Conservation (phyloP, 2,888 invertebrate species). For the Spisula solida region DNA sequence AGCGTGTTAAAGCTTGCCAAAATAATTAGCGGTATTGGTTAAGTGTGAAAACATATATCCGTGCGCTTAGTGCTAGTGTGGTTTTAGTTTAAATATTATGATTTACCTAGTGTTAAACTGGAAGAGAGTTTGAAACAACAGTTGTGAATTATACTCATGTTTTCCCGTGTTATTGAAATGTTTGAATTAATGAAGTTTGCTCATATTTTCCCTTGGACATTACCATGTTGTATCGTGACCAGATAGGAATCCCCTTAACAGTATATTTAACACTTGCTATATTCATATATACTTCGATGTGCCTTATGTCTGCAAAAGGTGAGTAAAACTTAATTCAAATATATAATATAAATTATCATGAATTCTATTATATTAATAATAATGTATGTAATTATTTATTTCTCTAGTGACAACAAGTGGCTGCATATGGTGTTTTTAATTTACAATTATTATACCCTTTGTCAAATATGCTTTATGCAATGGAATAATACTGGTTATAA, state of each 20-base stretch:
- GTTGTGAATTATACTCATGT: slow-evolving; percentile 6
- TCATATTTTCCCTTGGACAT: not conserved
- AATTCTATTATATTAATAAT: not conserved
- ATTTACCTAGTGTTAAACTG: not conserved
- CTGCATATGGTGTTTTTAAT: not conserved
- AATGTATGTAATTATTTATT: not conserved
- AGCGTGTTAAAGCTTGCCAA: not conserved
- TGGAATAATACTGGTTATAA: not conserved
- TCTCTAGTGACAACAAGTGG: not conserved
- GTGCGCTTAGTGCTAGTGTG: not conserved
- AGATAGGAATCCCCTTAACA: not conserved
- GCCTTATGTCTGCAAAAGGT: slow-evolving; percentile 21
- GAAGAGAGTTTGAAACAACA: not conserved
- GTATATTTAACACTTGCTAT: slow-evolving; percentile 2
- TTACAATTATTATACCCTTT: not conserved
- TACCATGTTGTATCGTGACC: slow-evolving; percentile 10
- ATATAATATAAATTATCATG: no score
- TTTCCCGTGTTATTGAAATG: slow-evolving; percentile 8
- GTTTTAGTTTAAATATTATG: not conserved
- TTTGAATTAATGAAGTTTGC: slow-evolving; percentile 11
- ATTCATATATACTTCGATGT: not conserved
- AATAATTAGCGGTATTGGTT: slow-evolving; percentile 6
- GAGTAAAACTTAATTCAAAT: not conserved
- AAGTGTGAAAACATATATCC: slow-evolving; percentile 13
- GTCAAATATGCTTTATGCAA: not conserved